Conservation (phyloP, 2,113 vertebrate genomes). For the Oryzias celebensis region DNA sequence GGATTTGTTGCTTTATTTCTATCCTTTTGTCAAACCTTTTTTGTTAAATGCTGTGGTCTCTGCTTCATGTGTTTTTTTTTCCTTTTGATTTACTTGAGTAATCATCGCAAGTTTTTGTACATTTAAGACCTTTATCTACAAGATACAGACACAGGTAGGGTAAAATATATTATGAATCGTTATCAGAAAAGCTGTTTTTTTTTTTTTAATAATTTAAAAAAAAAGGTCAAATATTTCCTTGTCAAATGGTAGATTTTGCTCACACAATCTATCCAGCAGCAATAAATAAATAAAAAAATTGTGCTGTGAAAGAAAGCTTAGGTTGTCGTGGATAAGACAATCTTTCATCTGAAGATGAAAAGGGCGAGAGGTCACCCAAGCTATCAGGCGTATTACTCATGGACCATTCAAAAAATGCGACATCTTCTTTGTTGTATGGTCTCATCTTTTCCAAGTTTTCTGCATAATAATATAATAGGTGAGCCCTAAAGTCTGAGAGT, state of each 20-base stretch:
- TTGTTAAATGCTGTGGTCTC: too few species aligned
- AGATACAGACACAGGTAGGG: too few species aligned
- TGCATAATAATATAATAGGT: conserved; percentile 5
- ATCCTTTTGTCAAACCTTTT: too few species aligned
- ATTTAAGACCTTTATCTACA: too few species aligned
- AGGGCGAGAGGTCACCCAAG: background rate
- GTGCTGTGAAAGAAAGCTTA: background rate
- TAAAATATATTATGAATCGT: background rate
- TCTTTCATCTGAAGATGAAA: conserved; percentile 14
- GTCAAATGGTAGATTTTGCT: background rate
- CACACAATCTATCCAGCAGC: background rate
- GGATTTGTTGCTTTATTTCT: too few species aligned
- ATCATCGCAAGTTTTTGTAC: too few species aligned
- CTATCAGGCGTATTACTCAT: background rate
- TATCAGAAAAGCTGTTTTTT: background rate
- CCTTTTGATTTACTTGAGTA: background rate
- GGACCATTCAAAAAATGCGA: background rate
- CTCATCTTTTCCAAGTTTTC: conserved; percentile 27
- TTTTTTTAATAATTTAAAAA: background rate
- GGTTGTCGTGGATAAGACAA: conserved; percentile 6
- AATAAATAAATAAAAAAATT: background rate
- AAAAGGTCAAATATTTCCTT: too few species aligned
- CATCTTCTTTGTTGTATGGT: background rate
- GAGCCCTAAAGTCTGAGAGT: conserved; percentile 16
- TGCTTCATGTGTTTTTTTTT: background rate